Evolutionary conservation across 2,888 invertebrate species (phyloP).

Genomic region (Hipparchia semele): DNA sequence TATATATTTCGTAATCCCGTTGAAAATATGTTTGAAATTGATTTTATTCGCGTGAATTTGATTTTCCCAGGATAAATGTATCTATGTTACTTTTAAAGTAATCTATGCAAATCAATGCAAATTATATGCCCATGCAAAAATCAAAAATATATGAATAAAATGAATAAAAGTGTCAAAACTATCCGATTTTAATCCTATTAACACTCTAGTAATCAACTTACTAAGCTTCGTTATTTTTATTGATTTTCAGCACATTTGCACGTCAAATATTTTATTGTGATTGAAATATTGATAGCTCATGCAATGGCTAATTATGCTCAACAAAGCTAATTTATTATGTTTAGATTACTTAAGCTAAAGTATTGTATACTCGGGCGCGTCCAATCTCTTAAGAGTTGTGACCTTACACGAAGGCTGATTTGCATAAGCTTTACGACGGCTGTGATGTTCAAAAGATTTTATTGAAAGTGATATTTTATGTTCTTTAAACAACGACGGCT

Average conservation of each 20-base stretch:
- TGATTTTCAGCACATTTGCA: conserved; percentile 5
- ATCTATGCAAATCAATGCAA: no score
- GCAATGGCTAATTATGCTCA: not conserved
- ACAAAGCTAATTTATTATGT: conserved; percentile 12
- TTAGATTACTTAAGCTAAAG: not conserved
- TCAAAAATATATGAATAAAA: no score
- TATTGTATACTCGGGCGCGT: not conserved
- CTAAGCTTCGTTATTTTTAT: conserved; percentile 1
- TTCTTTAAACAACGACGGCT: not conserved
- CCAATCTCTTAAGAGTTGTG: conserved; percentile 11
- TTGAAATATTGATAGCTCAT: not conserved
- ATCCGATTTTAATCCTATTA: not conserved
- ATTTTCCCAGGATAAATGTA: no score
- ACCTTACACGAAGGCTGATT: conserved; percentile 12
- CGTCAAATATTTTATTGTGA: not conserved
- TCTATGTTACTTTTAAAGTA: no score
- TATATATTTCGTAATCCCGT: no score
- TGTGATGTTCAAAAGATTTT: not conserved
- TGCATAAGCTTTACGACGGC: conserved; percentile 1
- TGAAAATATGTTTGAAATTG: not conserved
- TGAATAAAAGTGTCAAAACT: no score
- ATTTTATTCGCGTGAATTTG: not conserved
- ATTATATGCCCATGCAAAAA: no score
- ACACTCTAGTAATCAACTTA: not conserved
- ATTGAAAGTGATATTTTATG: conserved; percentile 5